Conservation (phyloP, 2,888 invertebrate genomes). For the Bhutanitis thaidina region DNA sequence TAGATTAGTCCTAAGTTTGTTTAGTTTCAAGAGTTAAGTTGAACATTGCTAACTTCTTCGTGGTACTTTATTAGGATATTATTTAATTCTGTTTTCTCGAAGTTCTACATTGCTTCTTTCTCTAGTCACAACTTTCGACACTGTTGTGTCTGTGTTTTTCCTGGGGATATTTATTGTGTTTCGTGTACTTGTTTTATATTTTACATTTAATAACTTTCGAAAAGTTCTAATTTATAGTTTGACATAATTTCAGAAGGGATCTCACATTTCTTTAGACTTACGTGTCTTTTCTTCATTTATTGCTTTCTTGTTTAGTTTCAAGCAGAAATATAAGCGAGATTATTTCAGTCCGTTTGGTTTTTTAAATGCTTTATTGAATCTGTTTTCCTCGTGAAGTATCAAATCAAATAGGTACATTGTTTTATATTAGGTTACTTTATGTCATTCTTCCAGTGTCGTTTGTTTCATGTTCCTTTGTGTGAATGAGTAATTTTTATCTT, state of each 20-base stretch:
- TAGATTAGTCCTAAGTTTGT: constrained; percentile 49
- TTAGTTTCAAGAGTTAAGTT: constrained; percentile 45
- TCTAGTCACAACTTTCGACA: constrained; percentile 64
- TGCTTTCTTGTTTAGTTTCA: background rate
- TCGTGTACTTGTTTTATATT: constrained; percentile 2
- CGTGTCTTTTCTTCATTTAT: constrained; percentile 16
- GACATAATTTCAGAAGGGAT: constrained; percentile 14
- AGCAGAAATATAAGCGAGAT: background rate
- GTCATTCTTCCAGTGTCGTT: background rate
- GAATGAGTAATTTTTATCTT: background rate
- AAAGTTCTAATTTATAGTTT: constrained; percentile 1
- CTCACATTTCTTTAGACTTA: background rate
- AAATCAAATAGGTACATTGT: no score
- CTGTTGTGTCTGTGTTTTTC: constrained; percentile 35
- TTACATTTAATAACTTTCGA: background rate
- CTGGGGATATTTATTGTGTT: constrained; percentile 22
- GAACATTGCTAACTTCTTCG: constrained; percentile 36
- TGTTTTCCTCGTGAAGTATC: no score
- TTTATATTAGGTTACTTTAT: no score
- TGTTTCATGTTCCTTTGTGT: background rate
- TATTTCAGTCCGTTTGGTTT: background rate
- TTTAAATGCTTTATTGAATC: no score
- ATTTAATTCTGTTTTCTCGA: constrained; percentile 49
- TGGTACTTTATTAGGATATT: constrained; percentile 47
- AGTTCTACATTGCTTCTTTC: constrained; percentile 46